Percentiles rank a stretch among this genome's conserved stretches.
Conservation (phyloP, 2,113 vertebrate species). For the Neodon shergylaensis region DNA sequence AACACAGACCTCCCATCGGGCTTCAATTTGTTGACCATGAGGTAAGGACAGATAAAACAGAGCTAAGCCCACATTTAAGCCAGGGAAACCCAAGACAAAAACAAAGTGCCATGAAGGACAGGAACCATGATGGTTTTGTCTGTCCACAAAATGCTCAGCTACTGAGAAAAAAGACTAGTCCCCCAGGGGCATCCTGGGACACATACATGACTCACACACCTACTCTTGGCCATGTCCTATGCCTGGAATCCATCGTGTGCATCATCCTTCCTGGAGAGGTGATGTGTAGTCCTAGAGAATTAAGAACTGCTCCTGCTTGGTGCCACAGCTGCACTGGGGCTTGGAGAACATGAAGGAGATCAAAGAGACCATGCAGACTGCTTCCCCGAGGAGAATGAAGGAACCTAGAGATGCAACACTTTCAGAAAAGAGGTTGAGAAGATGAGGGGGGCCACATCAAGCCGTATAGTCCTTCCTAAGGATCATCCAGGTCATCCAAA, state of each 20-base stretch:
- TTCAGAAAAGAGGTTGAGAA: neutral
- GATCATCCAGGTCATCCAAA: fast-evolving
- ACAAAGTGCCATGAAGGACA: fast-evolving
- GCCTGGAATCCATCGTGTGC: neutral
- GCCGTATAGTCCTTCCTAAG: too few relatives aligned
- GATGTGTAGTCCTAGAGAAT: too few relatives aligned
- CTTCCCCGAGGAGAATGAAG: neutral
- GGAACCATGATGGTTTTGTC: too few relatives aligned
- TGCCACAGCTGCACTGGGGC: too few relatives aligned
- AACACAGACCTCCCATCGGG: neutral
- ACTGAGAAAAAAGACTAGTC: neutral
- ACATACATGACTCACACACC: too few relatives aligned
- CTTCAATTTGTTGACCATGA: neutral
- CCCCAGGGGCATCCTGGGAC: neutral
- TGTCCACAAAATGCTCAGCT: neutral
- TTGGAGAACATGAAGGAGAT: neutral
- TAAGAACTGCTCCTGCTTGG: fast-evolving
- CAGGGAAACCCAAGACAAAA: neutral
- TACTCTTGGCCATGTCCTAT: neutral
- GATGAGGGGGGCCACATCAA: too few relatives aligned
- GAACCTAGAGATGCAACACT: too few relatives aligned
- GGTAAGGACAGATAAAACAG: neutral
- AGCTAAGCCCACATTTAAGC: neutral
- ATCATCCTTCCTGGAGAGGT: too few relatives aligned
- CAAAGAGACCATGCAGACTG: fast-evolving